Percentiles rank a stretch among this genome's conserved stretches.
Conservation (phyloP, 2,888 invertebrate genomes). For the Drosophila histrio region DNA sequence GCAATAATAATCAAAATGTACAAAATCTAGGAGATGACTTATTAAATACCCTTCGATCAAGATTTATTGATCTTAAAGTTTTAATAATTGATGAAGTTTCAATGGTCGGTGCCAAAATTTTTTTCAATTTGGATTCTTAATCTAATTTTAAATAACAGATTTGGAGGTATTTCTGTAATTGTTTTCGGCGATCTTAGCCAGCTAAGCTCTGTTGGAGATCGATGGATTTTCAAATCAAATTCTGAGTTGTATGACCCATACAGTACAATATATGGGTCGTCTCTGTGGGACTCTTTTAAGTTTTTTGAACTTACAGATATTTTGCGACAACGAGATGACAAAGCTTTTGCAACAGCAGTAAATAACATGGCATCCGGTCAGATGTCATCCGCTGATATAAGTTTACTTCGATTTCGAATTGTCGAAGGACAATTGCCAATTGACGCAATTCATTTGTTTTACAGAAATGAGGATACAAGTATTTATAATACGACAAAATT, state of each 20-base stretch:
- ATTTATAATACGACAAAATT: background rate
- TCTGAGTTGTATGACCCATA: background rate
- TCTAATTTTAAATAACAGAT: background rate
- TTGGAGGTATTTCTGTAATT: no score
- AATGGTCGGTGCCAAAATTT: slow-evolving; percentile 12
- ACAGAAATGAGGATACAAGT: background rate
- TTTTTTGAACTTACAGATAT: background rate
- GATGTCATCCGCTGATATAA: no score
- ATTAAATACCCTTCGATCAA: background rate
- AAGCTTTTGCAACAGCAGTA: slow-evolving; percentile 4
- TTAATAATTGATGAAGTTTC: slow-evolving; percentile 16
- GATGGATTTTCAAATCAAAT: slow-evolving; percentile 9
- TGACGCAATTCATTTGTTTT: background rate
- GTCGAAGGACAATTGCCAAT: background rate
- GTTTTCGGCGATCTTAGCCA: no score
- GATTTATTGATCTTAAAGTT: slow-evolving; percentile 9
- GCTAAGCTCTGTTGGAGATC: background rate
- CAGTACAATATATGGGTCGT: no score
- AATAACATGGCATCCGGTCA: slow-evolving; percentile 17
- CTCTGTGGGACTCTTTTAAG: no score
- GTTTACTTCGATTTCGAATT: no score
- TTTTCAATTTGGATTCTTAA: background rate
- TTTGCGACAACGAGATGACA: background rate
- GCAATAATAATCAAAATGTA: no score
- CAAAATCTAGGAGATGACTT: no score